Percentiles rank a stretch among this genome's conserved stretches.
These are phyloP conservation scores for Drosophila oshimai DNA, from an alignment of 1,140 invertebrate genomes.

Conservation along the genomic window DNA sequence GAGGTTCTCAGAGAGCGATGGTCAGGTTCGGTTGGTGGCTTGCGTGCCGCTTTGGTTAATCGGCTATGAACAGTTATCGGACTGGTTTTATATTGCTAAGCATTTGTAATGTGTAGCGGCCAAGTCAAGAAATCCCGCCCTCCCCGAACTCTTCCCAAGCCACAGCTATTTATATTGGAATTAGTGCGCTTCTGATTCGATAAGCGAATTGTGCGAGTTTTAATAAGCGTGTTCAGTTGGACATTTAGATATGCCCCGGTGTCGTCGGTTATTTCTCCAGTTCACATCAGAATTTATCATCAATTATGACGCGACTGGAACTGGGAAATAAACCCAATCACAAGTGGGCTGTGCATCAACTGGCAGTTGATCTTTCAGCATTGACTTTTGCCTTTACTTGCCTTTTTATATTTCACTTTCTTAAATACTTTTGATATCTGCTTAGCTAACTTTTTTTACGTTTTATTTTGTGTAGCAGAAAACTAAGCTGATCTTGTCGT, in stretches of 20 bases:
- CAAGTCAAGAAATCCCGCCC: neutral
- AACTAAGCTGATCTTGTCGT: too few relatives aligned
- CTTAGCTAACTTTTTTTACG: too few relatives aligned
- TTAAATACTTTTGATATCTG: too few relatives aligned
- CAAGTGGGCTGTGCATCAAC: neutral
- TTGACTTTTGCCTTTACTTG: neutral
- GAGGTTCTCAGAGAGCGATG: neutral
- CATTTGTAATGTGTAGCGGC: slow-evolving; percentile 64
- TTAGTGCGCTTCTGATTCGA: slow-evolving; percentile 68
- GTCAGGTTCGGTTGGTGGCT: slow-evolving; percentile 23
- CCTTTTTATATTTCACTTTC: neutral
- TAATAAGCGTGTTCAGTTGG: slow-evolving; percentile 64
- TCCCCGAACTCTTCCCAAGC: neutral
- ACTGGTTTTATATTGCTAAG: slow-evolving; percentile 65
- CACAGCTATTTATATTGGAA: slow-evolving; percentile 66
- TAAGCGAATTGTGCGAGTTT: slow-evolving; percentile 52
- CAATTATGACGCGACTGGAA: neutral
- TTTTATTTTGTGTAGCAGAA: too few relatives aligned
- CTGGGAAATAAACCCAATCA: neutral
- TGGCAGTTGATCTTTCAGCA: neutral
- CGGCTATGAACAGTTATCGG: slow-evolving; percentile 78
- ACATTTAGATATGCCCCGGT: slow-evolving; percentile 67
- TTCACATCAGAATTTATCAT: neutral
- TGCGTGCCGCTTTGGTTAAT: slow-evolving; percentile 72
- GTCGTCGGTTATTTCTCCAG: neutral